Evolutionary conservation across 2,113 vertebrate genomes (phyloP).

Genomic region (Canis aureus): DNA sequence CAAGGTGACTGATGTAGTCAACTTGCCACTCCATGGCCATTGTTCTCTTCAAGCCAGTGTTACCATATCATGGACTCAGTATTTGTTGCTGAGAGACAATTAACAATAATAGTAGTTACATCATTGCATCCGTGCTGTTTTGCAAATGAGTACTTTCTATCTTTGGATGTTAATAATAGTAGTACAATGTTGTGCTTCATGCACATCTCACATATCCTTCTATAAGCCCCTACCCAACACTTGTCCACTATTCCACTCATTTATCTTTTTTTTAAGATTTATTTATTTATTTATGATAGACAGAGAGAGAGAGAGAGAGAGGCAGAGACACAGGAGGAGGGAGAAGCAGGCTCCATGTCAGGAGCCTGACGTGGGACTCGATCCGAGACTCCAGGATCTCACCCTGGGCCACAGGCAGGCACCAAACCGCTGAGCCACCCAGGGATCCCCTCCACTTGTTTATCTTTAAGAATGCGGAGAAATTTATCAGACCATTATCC

Average conservation of each 20-base stretch:
- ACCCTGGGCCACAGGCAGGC: too few relatives aligned
- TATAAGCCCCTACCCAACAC: not conserved
- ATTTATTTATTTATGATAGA: too few relatives aligned
- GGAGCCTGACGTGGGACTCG: too few relatives aligned
- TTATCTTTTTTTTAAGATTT: not conserved
- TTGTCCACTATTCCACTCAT: not conserved
- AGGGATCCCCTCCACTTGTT: not conserved
- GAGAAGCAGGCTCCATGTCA: too few relatives aligned
- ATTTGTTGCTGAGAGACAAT: not conserved
- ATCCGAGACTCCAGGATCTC: too few relatives aligned
- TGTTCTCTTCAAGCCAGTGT: not conserved
- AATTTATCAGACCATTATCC: not conserved
- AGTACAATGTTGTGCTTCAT: not conserved
- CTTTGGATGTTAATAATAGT: not conserved
- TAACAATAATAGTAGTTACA: not conserved
- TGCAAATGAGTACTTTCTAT: not conserved
- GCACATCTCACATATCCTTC: not conserved
- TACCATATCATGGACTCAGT: not conserved
- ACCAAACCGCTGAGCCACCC: too few relatives aligned
- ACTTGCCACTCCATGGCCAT: not conserved
- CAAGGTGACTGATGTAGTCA: not conserved
- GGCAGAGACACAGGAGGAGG: too few relatives aligned
- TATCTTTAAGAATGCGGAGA: not conserved
- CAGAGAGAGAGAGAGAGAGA: too few relatives aligned
- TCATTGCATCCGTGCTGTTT: not conserved